A percentile compares a stretch with the other conserved stretches of the same genome.
Conservation (phyloP, 2,797 vertebrate genomes). For the Phalloptychus januarius region DNA sequence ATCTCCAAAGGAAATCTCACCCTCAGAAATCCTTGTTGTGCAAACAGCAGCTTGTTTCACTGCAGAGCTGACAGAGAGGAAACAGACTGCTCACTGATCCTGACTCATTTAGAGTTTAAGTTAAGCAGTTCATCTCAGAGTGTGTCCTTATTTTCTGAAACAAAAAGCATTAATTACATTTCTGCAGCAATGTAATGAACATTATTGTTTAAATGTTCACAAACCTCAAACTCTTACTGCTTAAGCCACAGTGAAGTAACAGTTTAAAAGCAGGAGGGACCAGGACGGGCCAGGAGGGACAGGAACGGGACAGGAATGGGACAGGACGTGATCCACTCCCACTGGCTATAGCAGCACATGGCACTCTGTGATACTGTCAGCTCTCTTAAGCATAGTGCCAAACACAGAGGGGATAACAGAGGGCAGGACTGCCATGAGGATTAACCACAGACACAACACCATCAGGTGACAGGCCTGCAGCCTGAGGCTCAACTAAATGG, state of each 20-base stretch:
- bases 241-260: not conserved
- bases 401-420: conserved; percentile 2
- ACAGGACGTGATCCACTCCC: not conserved
- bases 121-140: not conserved
- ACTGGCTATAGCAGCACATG: not conserved
- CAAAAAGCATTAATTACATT: not conserved
- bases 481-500: not conserved
- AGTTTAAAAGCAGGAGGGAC: not conserved
- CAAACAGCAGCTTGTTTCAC: not conserved
- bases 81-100: not conserved
- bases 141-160: not conserved
- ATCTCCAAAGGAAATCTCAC: not conserved
- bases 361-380: not conserved
- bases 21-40: not conserved
- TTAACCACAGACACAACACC: not conserved
- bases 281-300: no score
- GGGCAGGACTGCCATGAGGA: not conserved
- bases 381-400: not conserved
- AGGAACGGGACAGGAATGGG: not conserved
- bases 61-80: not conserved
- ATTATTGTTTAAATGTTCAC: not conserved
- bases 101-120: not conserved
- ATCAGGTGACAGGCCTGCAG: not conserved
- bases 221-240: not conserved
- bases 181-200: not conserved